Evolutionary conservation across 92 coral and sea anemone species (phyloP).

Genomic region (Actinostola sp.): DNA sequence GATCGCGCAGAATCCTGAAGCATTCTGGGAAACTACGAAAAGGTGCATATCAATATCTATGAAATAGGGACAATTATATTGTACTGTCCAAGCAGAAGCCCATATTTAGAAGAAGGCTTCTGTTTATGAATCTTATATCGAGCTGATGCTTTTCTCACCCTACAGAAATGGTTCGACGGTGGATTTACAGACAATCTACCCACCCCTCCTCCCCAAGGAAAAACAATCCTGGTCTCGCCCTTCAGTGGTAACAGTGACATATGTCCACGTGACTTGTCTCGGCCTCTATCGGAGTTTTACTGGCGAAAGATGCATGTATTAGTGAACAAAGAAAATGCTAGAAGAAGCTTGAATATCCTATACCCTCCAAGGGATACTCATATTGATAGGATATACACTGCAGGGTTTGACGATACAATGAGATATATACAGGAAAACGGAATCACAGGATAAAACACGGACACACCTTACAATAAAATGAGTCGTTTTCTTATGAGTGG

Average conservation of each 20-base stretch:
- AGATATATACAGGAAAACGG: conserved; percentile 22
- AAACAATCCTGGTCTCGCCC: conserved; percentile 88
- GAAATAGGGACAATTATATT: no score
- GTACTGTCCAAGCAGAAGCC: no score
- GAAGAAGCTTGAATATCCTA: conserved; percentile 72
- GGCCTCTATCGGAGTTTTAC: conserved; percentile 45
- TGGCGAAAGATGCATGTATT: conserved; percentile 86
- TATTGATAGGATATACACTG: conserved; percentile 39
- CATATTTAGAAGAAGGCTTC: not conserved
- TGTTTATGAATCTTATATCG: not conserved
- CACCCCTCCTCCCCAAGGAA: conserved; percentile 67
- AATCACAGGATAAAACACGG: no score
- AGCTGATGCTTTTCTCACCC: conserved; percentile 5
- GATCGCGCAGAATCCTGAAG: no score
- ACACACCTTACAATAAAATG: no score
- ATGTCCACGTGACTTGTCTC: conserved; percentile 82
- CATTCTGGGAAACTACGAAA: no score
- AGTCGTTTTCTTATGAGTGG: no score
- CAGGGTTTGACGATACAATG: conserved; percentile 72
- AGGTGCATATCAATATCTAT: no score
- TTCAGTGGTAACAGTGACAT: conserved; percentile 91
- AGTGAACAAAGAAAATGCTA: conserved; percentile 76
- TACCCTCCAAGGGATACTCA: conserved; percentile 68
- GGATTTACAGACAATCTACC: conserved; percentile 96
- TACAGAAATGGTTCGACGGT: conserved; percentile 92